Base-by-base conservation (phyloP, 2,113 vertebrate species). In the Corythoichthys haematopterus region DNA sequence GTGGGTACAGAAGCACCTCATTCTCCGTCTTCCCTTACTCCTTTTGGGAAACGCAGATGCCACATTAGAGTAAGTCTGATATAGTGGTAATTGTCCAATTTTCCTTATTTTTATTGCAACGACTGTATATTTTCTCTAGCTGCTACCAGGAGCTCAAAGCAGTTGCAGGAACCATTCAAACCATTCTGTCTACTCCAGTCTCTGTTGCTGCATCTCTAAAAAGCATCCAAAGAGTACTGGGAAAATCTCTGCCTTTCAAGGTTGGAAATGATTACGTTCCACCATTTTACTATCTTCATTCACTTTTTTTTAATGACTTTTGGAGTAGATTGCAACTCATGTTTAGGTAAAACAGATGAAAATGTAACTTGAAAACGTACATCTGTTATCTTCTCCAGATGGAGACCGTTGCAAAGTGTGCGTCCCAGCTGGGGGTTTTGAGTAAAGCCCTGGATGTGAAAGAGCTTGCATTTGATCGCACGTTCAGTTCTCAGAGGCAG, bases 201-300 rank as follows among this genome's bases (percentile, higher is more conserved):
- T 86, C 89, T 58, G 66, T 86, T 66, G 91, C 91, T 58, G 69
- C 83, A 2, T 92, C 87, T 63, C 71, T 97, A 70, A 98, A 97
- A 81, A 90, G 89, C 74, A 78, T 99, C 46, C 97, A 98, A 86
- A 98, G 95, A 67, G 91, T 88, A 36, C 80, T 97, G 38, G 95
- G 97, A 68, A 96, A 92, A 84, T 92, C 94, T 0, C 90, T 98
- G 77, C 97, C 97, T 8, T 98, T 95, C 84, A 99, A 99, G 97
- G 97, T 98, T 85, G 10, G 64, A 20, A 65, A 16, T 46, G 1
- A 38, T 37, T 2, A 10, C 4, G 12, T 47, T n/a, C 3, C 1
- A 43, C 40, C 40, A 43, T 43, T 43, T 43, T 43, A 43, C 40
- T 8, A 5, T 8, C 6, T 1, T 43, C 9, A 43, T 8, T 43